A percentile compares a stretch with the other conserved stretches of the same genome.
Conservation (phyloP, 2,113 vertebrate genomes). For the Myocastor coypus region DNA sequence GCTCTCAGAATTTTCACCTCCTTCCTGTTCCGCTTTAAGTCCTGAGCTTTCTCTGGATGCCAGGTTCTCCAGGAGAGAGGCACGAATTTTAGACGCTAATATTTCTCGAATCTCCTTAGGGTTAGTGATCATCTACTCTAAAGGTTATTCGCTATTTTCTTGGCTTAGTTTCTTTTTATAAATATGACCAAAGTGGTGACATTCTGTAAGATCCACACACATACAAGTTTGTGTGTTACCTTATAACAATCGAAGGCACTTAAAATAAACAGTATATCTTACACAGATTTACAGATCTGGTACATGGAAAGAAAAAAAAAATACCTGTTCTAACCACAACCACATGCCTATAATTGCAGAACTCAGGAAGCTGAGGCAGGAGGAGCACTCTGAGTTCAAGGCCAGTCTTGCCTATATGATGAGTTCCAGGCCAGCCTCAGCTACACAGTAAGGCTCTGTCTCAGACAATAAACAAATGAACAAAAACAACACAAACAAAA, state of each 20-base stretch:
- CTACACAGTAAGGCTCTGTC: neutral
- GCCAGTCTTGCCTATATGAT: neutral
- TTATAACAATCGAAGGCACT: neutral
- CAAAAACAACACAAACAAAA: neutral
- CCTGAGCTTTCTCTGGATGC: neutral
- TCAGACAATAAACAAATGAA: neutral
- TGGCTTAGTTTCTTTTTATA: neutral
- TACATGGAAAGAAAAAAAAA: neutral
- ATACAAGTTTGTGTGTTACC: neutral
- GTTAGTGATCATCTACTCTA: neutral
- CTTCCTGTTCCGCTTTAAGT: neutral
- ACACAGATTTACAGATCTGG: neutral
- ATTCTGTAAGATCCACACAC: neutral
- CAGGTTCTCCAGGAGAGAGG: neutral
- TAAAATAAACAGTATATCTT: neutral
- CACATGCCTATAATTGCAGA: neutral
- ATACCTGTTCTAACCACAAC: neutral
- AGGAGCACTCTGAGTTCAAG: neutral
- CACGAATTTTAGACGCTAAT: neutral
- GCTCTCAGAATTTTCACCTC: neutral
- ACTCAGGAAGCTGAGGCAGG: neutral
- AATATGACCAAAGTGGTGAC: neutral
- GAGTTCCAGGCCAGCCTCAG: neutral
- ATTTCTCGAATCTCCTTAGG: neutral
- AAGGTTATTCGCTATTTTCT: neutral